These are phyloP conservation scores for Willisornis vidua DNA, from an alignment of 2,113 vertebrate species.

Conservation along the genomic window DNA sequence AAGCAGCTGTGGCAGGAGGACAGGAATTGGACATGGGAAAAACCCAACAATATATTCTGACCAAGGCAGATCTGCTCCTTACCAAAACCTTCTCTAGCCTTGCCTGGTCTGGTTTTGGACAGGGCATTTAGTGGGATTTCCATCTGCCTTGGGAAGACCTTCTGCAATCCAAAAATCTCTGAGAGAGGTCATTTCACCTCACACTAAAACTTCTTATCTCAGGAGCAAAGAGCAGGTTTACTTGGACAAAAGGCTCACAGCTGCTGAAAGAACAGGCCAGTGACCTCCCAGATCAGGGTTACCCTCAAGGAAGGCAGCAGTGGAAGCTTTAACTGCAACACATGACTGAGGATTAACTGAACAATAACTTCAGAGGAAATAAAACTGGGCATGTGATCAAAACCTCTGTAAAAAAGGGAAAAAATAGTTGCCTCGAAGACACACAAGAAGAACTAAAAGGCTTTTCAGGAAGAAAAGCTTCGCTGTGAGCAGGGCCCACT, in stretches of 20 bases:
- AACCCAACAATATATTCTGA: neutral
- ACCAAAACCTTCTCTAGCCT: neutral
- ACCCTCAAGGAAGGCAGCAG: neutral
- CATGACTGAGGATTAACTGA: neutral
- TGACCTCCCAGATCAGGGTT: neutral
- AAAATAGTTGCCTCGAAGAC: neutral
- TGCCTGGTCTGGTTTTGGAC: neutral
- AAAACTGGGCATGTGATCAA: neutral
- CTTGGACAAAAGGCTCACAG: neutral
- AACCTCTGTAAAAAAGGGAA: neutral
- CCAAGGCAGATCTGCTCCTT: neutral
- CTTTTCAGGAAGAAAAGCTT: neutral
- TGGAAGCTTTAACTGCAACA: neutral
- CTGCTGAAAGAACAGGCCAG: neutral
- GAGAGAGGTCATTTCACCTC: neutral
- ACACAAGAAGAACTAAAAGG: neutral
- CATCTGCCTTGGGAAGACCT: neutral
- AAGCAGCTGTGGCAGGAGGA: neutral
- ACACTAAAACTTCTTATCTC: neutral
- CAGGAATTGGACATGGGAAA: neutral
- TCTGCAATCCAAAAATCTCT: neutral
- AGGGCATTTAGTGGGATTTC: neutral
- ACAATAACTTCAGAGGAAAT: slow-evolving; percentile 12
- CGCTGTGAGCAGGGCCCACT: neutral
- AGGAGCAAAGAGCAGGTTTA: neutral